A percentile compares a stretch with the other conserved stretches of the same genome.
Conservation (phyloP, 2,113 vertebrate genomes). For the Psilopsiagon aurifrons region DNA sequence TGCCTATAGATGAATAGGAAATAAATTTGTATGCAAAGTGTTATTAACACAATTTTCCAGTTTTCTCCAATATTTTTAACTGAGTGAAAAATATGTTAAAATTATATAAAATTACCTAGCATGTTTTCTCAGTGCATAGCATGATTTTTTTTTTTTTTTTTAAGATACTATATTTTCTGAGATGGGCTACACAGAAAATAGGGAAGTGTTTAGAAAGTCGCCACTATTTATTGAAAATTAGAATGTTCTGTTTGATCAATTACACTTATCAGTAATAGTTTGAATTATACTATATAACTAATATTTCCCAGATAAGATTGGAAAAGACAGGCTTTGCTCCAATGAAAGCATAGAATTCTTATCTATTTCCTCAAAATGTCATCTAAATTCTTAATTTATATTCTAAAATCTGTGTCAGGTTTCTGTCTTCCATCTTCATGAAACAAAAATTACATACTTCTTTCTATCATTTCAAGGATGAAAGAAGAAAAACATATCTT, state of each 20-base stretch:
- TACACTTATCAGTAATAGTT: slow-evolving; percentile 71
- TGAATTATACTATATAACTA: slow-evolving; percentile 59
- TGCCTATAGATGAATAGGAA: not conserved
- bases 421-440: slow-evolving; percentile 48
- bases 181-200: slow-evolving; percentile 35
- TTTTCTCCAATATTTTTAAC: not conserved
- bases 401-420: slow-evolving; percentile 54
- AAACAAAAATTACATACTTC: slow-evolving; percentile 54
- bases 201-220: slow-evolving; percentile 14
- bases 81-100: not conserved
- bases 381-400: slow-evolving; percentile 74
- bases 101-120: not conserved
- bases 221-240: slow-evolving; percentile 31
- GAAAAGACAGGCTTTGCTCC: slow-evolving; percentile 43
- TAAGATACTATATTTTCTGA: slow-evolving; percentile 47
- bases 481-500: slow-evolving; percentile 49
- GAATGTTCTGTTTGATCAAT: slow-evolving; percentile 68
- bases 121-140: not conserved
- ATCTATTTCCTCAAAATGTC: slow-evolving; percentile 68
- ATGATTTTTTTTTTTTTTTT: not conserved
- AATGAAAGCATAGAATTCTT: slow-evolving; percentile 33
- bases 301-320: slow-evolving; percentile 48
- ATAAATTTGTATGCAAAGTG: slow-evolving; percentile 13
- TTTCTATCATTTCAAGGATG: slow-evolving; percentile 44
- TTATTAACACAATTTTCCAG: not conserved